These are phyloP conservation scores for Tenthredo notha DNA, from an alignment of 2,888 invertebrate genomes.

Conservation along the genomic window DNA sequence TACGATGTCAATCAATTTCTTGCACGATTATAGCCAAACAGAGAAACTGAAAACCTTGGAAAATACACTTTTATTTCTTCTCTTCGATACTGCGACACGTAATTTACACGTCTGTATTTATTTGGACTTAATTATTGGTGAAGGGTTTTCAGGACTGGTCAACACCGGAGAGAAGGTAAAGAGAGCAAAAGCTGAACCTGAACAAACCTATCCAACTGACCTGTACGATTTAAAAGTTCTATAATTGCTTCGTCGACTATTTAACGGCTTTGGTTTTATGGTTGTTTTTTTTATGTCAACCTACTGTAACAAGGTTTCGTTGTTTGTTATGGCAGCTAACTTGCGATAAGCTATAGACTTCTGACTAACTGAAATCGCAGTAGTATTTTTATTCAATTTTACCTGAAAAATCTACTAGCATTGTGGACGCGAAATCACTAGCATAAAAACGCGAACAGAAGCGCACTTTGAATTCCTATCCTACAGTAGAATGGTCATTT, in stretches of 20 bases:
- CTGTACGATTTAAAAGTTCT: constrained; percentile 15
- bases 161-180: background rate
- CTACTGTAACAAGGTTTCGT: background rate
- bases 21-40: too few relatives aligned
- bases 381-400: constrained; percentile 28
- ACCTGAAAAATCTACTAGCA: background rate
- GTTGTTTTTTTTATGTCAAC: constrained; percentile 16
- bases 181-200: background rate
- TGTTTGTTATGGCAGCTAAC: background rate
- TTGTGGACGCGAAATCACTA: background rate
- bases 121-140: background rate
- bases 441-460: constrained; percentile 17
- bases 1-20: background rate
- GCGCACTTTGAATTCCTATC: constrained; percentile 29
- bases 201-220: constrained; percentile 6
- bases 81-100: background rate
- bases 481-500: constrained; percentile 22
- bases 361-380: constrained; percentile 5
- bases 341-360: too few relatives aligned
- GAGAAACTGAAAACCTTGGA: too few relatives aligned
- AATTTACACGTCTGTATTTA: background rate
- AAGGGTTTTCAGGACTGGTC: background rate
- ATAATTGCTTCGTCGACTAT: constrained; percentile 22
- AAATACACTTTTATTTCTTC: background rate
- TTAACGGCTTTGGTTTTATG: constrained; percentile 26